A percentile compares a stretch with the other conserved stretches of the same genome.
Conservation (phyloP, 2,888 invertebrate species). For the Nysson spinosus region DNA sequence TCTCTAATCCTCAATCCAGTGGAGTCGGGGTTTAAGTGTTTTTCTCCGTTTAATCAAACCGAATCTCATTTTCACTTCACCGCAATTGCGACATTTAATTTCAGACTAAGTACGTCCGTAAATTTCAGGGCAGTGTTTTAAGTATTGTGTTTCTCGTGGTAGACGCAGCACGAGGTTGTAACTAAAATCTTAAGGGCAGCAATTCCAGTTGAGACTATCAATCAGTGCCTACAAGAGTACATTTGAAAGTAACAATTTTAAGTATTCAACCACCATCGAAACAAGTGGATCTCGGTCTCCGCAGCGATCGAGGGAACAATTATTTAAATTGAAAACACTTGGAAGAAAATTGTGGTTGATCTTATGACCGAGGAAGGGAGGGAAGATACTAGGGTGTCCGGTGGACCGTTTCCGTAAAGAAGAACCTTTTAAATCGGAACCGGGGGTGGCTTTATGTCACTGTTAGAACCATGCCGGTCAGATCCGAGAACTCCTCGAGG, state of each 20-base stretch:
- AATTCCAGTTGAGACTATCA: too few species aligned
- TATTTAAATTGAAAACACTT: not conserved
- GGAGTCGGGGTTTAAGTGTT: not conserved
- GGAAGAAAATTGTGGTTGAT: conserved; percentile 13
- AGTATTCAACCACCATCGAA: too few species aligned
- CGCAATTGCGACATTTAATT: conserved; percentile 21
- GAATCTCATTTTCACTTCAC: not conserved
- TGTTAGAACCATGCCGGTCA: conserved; percentile 49
- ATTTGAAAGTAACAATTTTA: too few species aligned
- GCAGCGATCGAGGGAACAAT: too few species aligned
- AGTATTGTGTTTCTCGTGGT: conserved; percentile 3
- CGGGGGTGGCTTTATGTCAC: conserved; percentile 30
- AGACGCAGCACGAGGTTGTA: too few species aligned
- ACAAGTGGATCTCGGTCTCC: too few species aligned
- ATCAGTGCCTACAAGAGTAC: too few species aligned
- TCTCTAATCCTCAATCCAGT: not conserved
- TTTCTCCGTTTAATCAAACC: conserved; percentile 21
- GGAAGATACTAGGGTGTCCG: not conserved
- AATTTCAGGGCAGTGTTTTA: conserved; percentile 14
- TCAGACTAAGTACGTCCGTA: conserved; percentile 8
- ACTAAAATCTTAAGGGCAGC: too few species aligned
- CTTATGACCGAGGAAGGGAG: not conserved
- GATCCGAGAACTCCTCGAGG: conserved; percentile 57
- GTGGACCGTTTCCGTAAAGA: conserved; percentile 1
- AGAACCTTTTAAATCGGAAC: conserved; percentile 12